These are phyloP conservation scores for Manis pentadactyla DNA, from an alignment of 2,797 vertebrate genomes.

Conservation along the genomic window DNA sequence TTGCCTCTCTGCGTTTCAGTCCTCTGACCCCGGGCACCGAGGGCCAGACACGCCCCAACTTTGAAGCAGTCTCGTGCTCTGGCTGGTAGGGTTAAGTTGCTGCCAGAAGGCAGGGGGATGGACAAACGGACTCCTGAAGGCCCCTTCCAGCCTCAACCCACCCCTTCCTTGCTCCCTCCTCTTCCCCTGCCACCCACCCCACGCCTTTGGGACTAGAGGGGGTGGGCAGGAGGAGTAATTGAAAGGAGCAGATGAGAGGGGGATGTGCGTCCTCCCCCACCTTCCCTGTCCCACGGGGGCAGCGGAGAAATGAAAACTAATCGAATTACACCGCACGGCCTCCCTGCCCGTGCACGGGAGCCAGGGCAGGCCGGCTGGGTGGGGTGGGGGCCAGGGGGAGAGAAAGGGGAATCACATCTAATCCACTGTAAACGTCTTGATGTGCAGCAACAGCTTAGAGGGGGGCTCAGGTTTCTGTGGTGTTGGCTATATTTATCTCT, in stretches of 20 bases:
- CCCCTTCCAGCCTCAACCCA: neutral
- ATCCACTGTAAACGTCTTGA: constrained; percentile 96
- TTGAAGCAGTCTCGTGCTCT: neutral
- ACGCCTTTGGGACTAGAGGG: neutral
- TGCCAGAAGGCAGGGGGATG: neutral
- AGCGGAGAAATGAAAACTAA: constrained; percentile 80
- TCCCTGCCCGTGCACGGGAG: constrained; percentile 73
- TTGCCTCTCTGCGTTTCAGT: neutral
- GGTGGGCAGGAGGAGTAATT: constrained; percentile 78
- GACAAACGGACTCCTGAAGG: neutral
- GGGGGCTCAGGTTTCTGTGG: constrained; percentile 96
- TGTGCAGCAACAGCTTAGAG: constrained; percentile 99
- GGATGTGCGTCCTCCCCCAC: constrained; percentile 77
- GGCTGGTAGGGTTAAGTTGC: neutral
- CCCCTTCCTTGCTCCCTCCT: neutral
- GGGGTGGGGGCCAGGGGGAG: constrained; percentile 67
- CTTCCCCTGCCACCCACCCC: neutral
- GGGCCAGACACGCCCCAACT: rapidly evolving
- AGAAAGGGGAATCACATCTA: constrained; percentile 89
- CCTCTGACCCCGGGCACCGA: neutral
- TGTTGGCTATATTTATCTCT: constrained; percentile 99
- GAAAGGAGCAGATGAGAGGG: constrained; percentile 87
- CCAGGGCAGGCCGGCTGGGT: constrained; percentile 70
- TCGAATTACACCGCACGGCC: constrained; percentile 79
- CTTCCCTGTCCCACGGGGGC: constrained; percentile 67